Evolutionary conservation across 2,113 vertebrate species (phyloP).

Genomic region (Eurypyga helias): DNA sequence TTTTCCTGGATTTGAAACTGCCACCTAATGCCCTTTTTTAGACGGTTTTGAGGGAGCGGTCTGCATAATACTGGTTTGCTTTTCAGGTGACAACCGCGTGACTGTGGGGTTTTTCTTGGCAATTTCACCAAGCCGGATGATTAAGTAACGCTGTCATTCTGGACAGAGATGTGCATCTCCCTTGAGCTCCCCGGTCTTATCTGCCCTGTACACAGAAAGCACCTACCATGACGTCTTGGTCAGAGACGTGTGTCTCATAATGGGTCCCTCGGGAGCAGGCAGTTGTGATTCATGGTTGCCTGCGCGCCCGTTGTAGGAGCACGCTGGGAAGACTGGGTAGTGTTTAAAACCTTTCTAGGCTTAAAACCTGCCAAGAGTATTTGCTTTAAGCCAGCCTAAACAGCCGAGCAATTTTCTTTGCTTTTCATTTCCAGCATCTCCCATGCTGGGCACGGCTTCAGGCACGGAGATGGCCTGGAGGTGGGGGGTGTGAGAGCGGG

Average conservation of each 20-base stretch:
- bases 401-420: background rate
- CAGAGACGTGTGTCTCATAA: background rate
- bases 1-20: background rate
- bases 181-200: background rate
- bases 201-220: background rate
- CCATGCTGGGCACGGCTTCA: background rate
- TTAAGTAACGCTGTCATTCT: background rate
- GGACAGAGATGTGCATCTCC: conserved; percentile 26
- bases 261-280: background rate
- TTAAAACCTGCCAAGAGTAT: background rate
- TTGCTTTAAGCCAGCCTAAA: background rate
- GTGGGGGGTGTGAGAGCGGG: background rate
- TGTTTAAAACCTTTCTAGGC: background rate
- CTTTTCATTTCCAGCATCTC: background rate
- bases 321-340: background rate
- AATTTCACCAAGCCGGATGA: background rate
- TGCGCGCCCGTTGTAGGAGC: fast-evolving
- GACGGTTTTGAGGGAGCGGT: background rate
- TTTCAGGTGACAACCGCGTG: background rate
- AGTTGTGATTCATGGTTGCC: background rate
- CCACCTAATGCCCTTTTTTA: background rate
- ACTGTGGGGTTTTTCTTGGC: background rate
- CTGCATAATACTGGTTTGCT: background rate
- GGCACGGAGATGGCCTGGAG: background rate
- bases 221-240: background rate